phyloP scores from a whole-genome alignment of 2,797 vertebrate genomes.

The Mus caroli region DNA sequence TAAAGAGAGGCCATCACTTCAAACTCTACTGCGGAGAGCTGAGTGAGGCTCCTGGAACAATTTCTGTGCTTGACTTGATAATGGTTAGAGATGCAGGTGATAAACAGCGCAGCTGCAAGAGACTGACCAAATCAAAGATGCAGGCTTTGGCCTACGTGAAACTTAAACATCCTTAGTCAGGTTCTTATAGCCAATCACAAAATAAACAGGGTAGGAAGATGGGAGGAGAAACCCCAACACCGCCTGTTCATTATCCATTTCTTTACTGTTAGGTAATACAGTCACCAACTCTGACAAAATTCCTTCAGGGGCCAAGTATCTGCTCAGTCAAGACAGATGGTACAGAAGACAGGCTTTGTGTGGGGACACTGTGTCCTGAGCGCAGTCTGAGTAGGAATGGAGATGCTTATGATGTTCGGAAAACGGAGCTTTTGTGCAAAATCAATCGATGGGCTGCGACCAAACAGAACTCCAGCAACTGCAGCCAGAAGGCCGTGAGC shows the following conservation, averaged over 20 bases:
- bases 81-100: neutral
- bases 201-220: neutral
- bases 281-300: neutral
- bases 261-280: neutral
- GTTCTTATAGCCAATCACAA: neutral
- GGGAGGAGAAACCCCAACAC: neutral
- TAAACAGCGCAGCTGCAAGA: neutral
- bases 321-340: neutral
- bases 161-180: neutral
- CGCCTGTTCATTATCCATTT: slow-evolving; percentile 12
- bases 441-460: neutral
- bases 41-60: neutral
- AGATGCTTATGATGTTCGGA: neutral
- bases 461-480: neutral
- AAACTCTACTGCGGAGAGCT: slow-evolving; percentile 3
- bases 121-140: neutral
- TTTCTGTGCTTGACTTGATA: neutral
- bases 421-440: neutral
- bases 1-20: neutral
- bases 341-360: neutral
- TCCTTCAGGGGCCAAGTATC: neutral
- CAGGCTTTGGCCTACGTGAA: neutral
- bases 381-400: neutral
- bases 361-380: neutral
- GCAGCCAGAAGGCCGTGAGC: neutral